phyloP scores from a whole-genome alignment of 2,888 invertebrate species.

The Clitarchus hookeri region DNA sequence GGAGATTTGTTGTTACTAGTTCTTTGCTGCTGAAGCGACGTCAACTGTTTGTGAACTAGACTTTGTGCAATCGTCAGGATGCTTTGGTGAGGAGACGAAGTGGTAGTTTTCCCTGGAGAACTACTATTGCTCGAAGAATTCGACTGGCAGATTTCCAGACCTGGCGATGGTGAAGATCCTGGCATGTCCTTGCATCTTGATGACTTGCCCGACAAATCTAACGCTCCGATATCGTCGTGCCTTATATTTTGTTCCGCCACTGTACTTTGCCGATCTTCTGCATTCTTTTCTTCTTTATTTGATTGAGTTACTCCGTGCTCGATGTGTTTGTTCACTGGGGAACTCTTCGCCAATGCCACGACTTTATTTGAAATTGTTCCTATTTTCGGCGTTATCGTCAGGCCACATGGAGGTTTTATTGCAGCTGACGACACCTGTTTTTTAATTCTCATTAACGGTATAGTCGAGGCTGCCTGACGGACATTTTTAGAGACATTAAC shows the following conservation, averaged over 20 bases:
- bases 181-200: conserved; percentile 42
- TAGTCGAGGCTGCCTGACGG: conserved; percentile 60
- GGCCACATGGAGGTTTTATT: conserved; percentile 44
- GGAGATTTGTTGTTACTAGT: conserved; percentile 17
- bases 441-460: conserved; percentile 58
- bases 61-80: conserved; percentile 45
- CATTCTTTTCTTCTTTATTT: conserved; percentile 16
- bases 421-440: conserved; percentile 49
- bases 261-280: not conserved
- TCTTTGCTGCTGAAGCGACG: conserved; percentile 33
- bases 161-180: conserved; percentile 23
- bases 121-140: not conserved
- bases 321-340: not conserved
- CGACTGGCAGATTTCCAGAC: not conserved
- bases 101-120: not conserved
- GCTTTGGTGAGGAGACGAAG: conserved; percentile 36
- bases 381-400: conserved; percentile 46
- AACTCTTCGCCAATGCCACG: not conserved
- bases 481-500: conserved; percentile 47
- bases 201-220: conserved; percentile 59
- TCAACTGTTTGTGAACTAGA: conserved; percentile 45
- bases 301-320: not conserved
- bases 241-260: conserved; percentile 45
- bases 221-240: conserved; percentile 59
- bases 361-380: conserved; percentile 39